Evolutionary conservation across 2,888 invertebrate genomes (phyloP), one percentile per base, ranked within the genome.

Genomic region (Parascotia fuliginaria): DNA sequence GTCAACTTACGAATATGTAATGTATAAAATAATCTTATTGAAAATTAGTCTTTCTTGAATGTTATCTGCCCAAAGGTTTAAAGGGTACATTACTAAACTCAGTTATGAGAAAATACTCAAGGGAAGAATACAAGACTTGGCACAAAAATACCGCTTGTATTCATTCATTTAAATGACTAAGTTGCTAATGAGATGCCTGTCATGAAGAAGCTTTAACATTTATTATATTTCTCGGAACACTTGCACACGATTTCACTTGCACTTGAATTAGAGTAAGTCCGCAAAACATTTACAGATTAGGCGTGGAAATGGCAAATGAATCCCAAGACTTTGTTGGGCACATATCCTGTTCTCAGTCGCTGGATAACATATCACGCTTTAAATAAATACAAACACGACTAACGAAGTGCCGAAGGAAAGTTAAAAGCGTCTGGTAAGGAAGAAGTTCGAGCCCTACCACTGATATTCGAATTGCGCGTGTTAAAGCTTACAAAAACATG

Each of bases 381-480:
- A 86, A 89, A 89, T 88, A 89, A 88, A 90, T 82, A 89, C 86
- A 86, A 87, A 85, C 81, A 83, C 72, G 70, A 70, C 85, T 90
- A 91, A 91, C 87, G 87, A 89, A 86, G 87, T 89, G 90, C 81
- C 80, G 84, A 89, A 85, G 84, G 82, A 82, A 85, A 87, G 85
- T 88, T 89, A 84, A 89, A 88, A 89, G 83, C 85, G 85, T 79
- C 81, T 77, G 56, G 78, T 74, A 75, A 77, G 75, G 75, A 80
- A 79, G 75, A 66, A 78, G 75, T 69, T 68, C 36, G 48, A 36
- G 53, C 69, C 70, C 58, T 78, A 86, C 81, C 64, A 79, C 19
- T 47, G 51, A 66, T 60, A 42, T 47, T 19, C 6, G 31, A 55
- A 33, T 32, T 37, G 51, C 32, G 13, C 19, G 28, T 34, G n/a